Evolutionary conservation across 1,140 invertebrate species (phyloP).

Genomic region (Hypothenemus hampei): DNA sequence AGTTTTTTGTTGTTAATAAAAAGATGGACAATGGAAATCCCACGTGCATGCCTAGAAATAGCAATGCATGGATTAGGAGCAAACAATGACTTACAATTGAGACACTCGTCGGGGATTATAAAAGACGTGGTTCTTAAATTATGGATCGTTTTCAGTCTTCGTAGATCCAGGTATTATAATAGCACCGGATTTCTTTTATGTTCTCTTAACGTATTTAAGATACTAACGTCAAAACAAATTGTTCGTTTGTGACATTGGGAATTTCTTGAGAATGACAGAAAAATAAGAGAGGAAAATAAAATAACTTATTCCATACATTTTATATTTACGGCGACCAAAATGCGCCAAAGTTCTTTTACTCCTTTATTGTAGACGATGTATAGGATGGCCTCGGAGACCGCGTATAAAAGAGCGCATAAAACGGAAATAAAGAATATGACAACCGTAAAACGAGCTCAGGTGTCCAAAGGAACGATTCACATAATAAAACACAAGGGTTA

Average conservation of each 20-base stretch:
- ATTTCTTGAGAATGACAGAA: too few relatives aligned
- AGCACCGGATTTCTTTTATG: too few relatives aligned
- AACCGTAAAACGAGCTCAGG: conserved; percentile 7
- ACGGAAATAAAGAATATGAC: conserved; percentile 41
- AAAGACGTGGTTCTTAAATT: conserved; percentile 4
- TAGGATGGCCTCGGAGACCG: conserved; percentile 13
- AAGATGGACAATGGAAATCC: conserved; percentile 26
- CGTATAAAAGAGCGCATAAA: conserved; percentile 28
- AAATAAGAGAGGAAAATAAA: conserved; percentile 22
- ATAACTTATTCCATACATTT: conserved; percentile 44
- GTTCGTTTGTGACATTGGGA: too few relatives aligned
- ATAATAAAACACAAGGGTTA: not conserved
- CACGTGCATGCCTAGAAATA: conserved; percentile 30
- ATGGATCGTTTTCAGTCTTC: too few relatives aligned
- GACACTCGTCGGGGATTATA: conserved; percentile 12
- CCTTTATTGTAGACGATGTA: not conserved
- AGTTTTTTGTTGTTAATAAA: too few relatives aligned
- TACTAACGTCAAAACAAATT: too few relatives aligned
- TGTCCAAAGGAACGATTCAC: not conserved
- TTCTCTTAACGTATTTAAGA: too few relatives aligned
- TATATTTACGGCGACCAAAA: conserved; percentile 39
- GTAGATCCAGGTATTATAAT: too few relatives aligned
- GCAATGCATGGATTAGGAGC: conserved; percentile 20
- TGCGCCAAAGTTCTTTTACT: conserved; percentile 28
- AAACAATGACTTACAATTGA: conserved; percentile 30